Percentiles rank a stretch among this genome's conserved stretches.
phyloP scores from a whole-genome alignment of 35 echinoderm and acorn worm species.

The Ptychodera flava region DNA sequence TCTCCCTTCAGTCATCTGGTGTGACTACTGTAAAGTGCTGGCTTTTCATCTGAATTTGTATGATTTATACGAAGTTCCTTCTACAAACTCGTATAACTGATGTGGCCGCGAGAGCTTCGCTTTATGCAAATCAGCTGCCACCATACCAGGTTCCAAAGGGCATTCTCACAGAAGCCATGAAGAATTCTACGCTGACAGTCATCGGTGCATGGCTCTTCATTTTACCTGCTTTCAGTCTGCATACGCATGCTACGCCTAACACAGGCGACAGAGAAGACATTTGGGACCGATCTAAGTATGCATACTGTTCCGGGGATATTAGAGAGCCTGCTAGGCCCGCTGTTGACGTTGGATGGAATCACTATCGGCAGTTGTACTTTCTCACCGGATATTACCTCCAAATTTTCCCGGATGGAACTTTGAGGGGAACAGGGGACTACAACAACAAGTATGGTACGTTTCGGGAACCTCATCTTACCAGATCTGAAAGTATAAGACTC shows the following conservation, averaged over 20 bases:
- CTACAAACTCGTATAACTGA: too few species aligned
- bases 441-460: background rate
- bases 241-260: background rate
- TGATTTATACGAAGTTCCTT: too few species aligned
- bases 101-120: too few species aligned
- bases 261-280: background rate
- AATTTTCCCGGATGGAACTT: background rate
- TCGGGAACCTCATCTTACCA: too few species aligned
- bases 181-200: background rate
- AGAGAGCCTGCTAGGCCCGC: background rate
- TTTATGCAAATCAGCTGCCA: too few species aligned
- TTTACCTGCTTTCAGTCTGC: background rate
- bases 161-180: too few species aligned
- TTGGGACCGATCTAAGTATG: background rate
- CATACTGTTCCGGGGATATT: background rate
- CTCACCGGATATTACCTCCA: background rate
- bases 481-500: too few species aligned
- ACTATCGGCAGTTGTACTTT: background rate
- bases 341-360: background rate
- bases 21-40: too few species aligned
- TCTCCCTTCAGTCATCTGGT: too few species aligned
- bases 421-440: background rate
- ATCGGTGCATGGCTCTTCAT: background rate
- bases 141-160: too few species aligned
- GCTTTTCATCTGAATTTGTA: too few species aligned